Evolutionary conservation across 2,797 vertebrate genomes (phyloP).

Genomic region (Acridotheres tristis): DNA sequence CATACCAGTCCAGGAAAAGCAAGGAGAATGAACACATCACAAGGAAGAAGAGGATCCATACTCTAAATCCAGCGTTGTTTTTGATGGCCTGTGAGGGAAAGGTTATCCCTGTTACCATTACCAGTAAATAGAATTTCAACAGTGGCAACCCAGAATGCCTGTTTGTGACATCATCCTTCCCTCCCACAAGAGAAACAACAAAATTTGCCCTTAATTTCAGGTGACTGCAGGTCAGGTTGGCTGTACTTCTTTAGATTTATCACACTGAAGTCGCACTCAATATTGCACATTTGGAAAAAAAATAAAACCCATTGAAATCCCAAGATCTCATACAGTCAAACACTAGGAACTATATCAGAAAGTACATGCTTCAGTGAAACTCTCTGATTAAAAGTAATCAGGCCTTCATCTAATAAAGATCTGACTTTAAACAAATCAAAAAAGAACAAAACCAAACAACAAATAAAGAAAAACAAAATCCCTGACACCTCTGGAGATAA

Average conservation of each 20-base stretch:
- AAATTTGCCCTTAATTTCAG: neutral
- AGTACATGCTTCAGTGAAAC: neutral
- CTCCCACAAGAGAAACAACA: neutral
- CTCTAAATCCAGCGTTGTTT: slow-evolving; percentile 97
- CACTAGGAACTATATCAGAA: neutral
- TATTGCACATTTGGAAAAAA: neutral
- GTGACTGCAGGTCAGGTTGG: neutral
- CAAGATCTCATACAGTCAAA: neutral
- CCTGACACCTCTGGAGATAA: neutral
- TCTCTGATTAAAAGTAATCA: neutral
- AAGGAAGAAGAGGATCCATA: slow-evolving; percentile 98
- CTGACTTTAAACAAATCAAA: neutral
- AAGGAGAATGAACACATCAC: slow-evolving; percentile 99
- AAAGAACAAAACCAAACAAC: neutral
- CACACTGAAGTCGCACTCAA: neutral
- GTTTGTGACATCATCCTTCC: neutral
- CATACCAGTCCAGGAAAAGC: slow-evolving; percentile 98
- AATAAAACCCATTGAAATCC: neutral
- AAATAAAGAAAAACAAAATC: neutral
- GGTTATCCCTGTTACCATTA: neutral
- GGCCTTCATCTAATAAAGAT: neutral
- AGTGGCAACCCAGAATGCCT: neutral
- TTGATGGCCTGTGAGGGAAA: slow-evolving; percentile 88
- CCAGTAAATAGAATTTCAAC: neutral
- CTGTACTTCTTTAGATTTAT: neutral